These are phyloP conservation scores for Rhabditoides inermis DNA, from an alignment of 2,888 invertebrate species.

Conservation along the genomic window DNA sequence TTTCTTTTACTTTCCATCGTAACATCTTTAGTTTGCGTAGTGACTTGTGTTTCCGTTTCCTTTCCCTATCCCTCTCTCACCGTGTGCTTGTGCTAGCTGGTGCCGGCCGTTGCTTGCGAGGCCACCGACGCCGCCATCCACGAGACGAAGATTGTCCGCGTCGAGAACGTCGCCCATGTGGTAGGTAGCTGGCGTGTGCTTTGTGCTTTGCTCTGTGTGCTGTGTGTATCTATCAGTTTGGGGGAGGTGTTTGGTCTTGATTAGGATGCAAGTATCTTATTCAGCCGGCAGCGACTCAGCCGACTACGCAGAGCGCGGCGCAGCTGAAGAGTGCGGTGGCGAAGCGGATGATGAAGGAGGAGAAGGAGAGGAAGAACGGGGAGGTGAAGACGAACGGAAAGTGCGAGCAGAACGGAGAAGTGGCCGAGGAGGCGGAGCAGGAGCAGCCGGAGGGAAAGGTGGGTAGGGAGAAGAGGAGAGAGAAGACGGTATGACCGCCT, in stretches of 20 bases:
- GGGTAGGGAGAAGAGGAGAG: background rate
- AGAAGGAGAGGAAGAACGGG: slow-evolving; percentile 4
- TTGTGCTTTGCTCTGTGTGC: too few relatives aligned
- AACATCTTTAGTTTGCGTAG: too few relatives aligned
- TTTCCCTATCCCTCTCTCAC: too few relatives aligned
- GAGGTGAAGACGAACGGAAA: slow-evolving; percentile 1
- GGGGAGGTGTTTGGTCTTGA: too few relatives aligned
- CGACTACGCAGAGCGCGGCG: slow-evolving; percentile 4
- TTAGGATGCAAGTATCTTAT: background rate
- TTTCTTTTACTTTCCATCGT: too few relatives aligned
- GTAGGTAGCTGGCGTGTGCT: too few relatives aligned
- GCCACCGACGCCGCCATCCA: slow-evolving; percentile 6
- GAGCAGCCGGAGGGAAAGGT: background rate
- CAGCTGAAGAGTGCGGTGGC: background rate
- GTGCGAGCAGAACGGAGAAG: slow-evolving; percentile 1
- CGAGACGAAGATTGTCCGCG: slow-evolving; percentile 15
- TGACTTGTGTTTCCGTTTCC: too few relatives aligned
- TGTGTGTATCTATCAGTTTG: too few relatives aligned
- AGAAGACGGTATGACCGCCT: background rate
- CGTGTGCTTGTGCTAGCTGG: too few relatives aligned
- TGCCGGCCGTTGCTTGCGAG: background rate
- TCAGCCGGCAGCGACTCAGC: slow-evolving; percentile 10
- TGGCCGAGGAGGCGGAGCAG: background rate
- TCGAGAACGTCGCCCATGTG: slow-evolving; percentile 12
- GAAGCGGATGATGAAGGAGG: background rate